Conservation (phyloP, 2,797 vertebrate genomes). For the Bovichtus variegatus region DNA sequence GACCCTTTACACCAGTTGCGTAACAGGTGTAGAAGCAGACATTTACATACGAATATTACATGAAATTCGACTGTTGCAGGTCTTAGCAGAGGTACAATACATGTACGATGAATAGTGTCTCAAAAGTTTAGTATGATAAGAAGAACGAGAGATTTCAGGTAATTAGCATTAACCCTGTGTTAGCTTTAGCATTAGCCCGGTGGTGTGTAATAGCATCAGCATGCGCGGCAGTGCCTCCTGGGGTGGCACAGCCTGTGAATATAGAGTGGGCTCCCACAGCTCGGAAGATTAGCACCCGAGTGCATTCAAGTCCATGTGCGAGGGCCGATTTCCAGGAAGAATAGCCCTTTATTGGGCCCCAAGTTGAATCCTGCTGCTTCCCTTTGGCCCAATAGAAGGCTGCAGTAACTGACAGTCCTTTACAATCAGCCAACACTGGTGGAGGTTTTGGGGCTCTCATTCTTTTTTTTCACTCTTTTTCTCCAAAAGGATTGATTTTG, state of each 20-base stretch:
- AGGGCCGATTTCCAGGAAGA: constrained; percentile 89
- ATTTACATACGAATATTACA: neutral
- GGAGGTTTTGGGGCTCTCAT: constrained; percentile 69
- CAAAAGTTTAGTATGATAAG: neutral
- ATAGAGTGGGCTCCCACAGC: constrained; percentile 89
- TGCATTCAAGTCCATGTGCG: constrained; percentile 90
- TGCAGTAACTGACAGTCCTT: constrained; percentile 88
- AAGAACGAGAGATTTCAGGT: neutral
- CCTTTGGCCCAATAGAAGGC: constrained; percentile 84
- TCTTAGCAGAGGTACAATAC: neutral
- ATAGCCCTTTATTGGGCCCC: constrained; percentile 89
- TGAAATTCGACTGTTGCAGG: neutral
- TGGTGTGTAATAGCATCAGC: constrained; percentile 68
- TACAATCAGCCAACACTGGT: constrained; percentile 85
- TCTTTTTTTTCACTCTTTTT: constrained; percentile 51
- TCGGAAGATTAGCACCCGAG: constrained; percentile 83
- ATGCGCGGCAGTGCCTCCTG: constrained; percentile 63
- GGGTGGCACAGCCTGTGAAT: constrained; percentile 86
- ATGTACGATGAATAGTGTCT: neutral
- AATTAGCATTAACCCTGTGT: constrained; percentile 44
- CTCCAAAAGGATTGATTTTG: constrained; percentile 74
- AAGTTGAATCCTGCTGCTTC: constrained; percentile 90
- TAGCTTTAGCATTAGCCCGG: constrained; percentile 45
- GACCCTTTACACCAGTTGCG: neutral
- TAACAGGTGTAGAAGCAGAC: neutral